Percentiles rank a stretch among this genome's conserved stretches.
Conservation (phyloP, 1,140 invertebrate species). For the Listronotus bonariensis region DNA sequence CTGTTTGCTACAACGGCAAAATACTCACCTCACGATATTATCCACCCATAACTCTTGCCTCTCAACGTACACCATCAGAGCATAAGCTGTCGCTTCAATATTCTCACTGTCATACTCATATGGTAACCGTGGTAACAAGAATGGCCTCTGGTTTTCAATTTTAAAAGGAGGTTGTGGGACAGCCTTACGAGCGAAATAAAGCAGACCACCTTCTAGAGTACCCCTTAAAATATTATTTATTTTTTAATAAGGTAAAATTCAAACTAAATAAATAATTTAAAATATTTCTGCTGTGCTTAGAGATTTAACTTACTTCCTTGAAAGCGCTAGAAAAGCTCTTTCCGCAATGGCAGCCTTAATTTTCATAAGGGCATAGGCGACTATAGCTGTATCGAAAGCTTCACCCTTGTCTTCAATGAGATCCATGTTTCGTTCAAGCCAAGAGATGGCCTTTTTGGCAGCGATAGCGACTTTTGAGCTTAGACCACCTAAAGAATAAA, state of each 20-base stretch:
- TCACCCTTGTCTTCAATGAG: conserved; percentile 70
- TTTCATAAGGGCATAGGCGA: conserved; percentile 83
- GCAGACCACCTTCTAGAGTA: conserved; percentile 72
- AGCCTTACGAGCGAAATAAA: conserved; percentile 81
- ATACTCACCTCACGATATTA: conserved; percentile 70
- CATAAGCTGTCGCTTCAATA: conserved; percentile 91
- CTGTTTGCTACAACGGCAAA: no score
- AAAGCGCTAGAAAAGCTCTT: conserved; percentile 77
- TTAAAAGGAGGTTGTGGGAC: conserved; percentile 81
- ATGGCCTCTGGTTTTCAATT: conserved; percentile 88
- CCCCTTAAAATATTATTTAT: conserved; percentile 56
- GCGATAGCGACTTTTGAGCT: conserved; percentile 73
- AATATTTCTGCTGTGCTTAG: no score
- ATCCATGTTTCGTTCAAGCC: conserved; percentile 84
- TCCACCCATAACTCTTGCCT: conserved; percentile 80
- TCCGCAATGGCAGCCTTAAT: conserved; percentile 80
- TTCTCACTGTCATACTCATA: conserved; percentile 90
- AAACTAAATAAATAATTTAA: no score
- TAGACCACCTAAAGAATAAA: conserved; percentile 59
- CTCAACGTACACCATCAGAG: conserved; percentile 84
- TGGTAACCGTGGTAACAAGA: conserved; percentile 82
- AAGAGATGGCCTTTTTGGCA: conserved; percentile 71
- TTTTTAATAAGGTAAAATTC: no score
- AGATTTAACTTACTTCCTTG: conserved; percentile 43
- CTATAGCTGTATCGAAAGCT: conserved; percentile 85